phyloP scores from a whole-genome alignment of 2,797 vertebrate species.

The Sebastes alutus region DNA sequence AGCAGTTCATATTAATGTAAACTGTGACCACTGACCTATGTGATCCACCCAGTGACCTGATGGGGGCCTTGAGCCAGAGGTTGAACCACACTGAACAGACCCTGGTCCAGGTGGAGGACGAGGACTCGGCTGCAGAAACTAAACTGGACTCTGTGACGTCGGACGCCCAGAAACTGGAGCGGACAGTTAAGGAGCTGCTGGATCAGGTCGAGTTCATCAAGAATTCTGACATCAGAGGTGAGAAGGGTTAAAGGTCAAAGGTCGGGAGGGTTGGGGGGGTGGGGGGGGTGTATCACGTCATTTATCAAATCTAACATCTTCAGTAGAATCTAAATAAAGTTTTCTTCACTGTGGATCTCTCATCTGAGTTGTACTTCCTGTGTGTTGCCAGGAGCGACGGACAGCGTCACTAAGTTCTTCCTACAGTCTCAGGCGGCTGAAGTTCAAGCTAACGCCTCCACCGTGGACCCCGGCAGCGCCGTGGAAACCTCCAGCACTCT shows the following conservation, averaged over 20 bases:
- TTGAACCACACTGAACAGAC: slow-evolving; percentile 85
- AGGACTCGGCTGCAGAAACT: slow-evolving; percentile 77
- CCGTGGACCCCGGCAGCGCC: slow-evolving; percentile 70
- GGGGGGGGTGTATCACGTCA: too few relatives aligned
- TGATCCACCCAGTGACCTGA: slow-evolving; percentile 86
- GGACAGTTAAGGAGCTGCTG: slow-evolving; percentile 87
- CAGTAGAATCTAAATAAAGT: too few relatives aligned
- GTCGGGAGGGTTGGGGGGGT: not conserved
- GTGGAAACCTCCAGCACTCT: slow-evolving; percentile 82
- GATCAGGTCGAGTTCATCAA: slow-evolving; percentile 95
- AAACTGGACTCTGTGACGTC: slow-evolving; percentile 82
- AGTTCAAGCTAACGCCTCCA: slow-evolving; percentile 87
- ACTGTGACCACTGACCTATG: not conserved
- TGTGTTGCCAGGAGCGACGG: slow-evolving; percentile 88
- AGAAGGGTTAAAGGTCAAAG: slow-evolving; percentile 29
- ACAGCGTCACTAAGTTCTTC: slow-evolving; percentile 91
- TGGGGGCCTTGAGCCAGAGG: slow-evolving; percentile 84
- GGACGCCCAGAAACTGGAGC: slow-evolving; percentile 88
- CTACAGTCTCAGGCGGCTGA: slow-evolving; percentile 90
- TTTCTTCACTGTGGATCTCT: not conserved
- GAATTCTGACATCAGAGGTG: slow-evolving; percentile 94
- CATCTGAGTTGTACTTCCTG: not conserved
- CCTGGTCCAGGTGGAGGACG: slow-evolving; percentile 75
- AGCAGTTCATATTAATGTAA: not conserved
- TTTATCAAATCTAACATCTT: too few relatives aligned